Conservation (phyloP, 1,140 invertebrate species). For the Phocides pigmalion region DNA sequence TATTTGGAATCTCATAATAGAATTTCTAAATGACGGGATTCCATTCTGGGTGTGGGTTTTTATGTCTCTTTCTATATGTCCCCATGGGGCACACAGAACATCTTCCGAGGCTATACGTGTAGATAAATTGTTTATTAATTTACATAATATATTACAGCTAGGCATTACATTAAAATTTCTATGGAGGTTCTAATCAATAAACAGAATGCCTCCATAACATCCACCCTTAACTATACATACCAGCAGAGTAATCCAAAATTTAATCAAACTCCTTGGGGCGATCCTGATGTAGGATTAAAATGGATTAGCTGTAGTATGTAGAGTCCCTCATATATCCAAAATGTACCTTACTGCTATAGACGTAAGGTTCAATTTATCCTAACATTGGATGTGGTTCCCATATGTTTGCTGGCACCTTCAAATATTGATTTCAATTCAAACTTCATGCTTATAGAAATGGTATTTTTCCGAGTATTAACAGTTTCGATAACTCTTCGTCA, state of each 20-base stretch:
- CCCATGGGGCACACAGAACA: no score
- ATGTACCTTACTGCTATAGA: not conserved
- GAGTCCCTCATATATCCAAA: not conserved
- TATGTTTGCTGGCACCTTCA: not conserved
- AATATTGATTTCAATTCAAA: not conserved
- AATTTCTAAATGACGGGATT: no score
- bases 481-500: no score
- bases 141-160: no score
- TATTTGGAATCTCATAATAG: no score
- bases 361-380: not conserved
- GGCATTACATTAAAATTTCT: not conserved
- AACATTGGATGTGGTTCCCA: not conserved
- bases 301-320: not conserved
- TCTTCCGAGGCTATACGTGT: no score
- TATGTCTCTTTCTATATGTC: no score
- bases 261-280: constrained; percentile 18
- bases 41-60: no score
- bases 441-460: not conserved
- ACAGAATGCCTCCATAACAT: not conserved
- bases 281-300: constrained; percentile 11
- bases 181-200: not conserved
- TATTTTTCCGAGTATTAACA: no score
- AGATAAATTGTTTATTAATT: no score
- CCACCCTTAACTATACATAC: not conserved
- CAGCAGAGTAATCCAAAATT: constrained; percentile 11